phyloP scores from a whole-genome alignment of 1,140 invertebrate genomes.

The Megalonaias nervosa region DNA sequence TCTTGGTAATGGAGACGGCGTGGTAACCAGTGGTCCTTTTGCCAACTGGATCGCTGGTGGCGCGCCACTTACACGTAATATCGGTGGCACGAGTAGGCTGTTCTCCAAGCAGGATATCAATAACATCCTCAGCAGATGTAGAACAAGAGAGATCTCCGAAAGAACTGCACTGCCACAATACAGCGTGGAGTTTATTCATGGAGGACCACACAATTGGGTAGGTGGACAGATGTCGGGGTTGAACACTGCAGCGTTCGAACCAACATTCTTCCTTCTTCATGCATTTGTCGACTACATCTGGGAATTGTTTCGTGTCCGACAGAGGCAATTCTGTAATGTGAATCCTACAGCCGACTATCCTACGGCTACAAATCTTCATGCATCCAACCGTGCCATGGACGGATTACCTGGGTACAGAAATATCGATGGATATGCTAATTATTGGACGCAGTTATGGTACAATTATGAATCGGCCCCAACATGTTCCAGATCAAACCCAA shows the following conservation, averaged over 20 bases:
- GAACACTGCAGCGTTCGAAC: constrained; percentile 66
- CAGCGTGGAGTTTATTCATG: constrained; percentile 53
- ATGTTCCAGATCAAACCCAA: constrained; percentile 15
- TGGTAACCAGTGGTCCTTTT: constrained; percentile 67
- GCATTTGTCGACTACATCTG: constrained; percentile 66
- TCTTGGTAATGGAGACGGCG: constrained; percentile 68
- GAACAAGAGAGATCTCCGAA: constrained; percentile 19
- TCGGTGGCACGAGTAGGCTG: constrained; percentile 18
- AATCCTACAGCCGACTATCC: constrained; percentile 28
- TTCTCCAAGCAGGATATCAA: constrained; percentile 18
- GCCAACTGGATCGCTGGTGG: constrained; percentile 42
- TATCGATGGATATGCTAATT: constrained; percentile 22
- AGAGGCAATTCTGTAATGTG: constrained; percentile 14
- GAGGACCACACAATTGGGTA: constrained; percentile 48
- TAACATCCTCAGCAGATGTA: constrained; percentile 19
- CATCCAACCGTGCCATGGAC: constrained; percentile 15
- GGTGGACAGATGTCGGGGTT: constrained; percentile 54
- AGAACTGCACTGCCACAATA: constrained; percentile 33
- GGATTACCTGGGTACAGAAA: constrained; percentile 21
- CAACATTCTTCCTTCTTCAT: constrained; percentile 70
- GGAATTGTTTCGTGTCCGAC: constrained; percentile 48
- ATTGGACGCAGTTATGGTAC: constrained; percentile 36
- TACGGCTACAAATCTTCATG: constrained; percentile 10
- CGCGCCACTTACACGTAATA: constrained; percentile 34
- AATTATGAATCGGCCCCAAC: constrained; percentile 28